Conservation (phyloP, 1,140 invertebrate species). For the Drosophila sulfurigaster region DNA sequence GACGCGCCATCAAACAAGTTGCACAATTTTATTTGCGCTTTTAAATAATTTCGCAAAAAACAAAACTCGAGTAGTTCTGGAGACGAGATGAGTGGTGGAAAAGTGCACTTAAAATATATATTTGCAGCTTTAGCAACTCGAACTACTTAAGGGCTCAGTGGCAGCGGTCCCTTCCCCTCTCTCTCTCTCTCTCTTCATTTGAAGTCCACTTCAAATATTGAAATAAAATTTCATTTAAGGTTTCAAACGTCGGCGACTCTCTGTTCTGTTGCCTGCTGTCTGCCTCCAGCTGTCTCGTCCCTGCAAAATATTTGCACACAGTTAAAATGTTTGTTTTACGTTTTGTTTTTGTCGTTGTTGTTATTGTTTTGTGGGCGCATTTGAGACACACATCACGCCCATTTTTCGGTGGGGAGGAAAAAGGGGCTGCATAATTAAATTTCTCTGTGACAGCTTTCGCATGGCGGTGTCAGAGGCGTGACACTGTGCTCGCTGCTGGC, state of each 20-base stretch:
- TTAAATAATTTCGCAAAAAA: slow-evolving; percentile 18
- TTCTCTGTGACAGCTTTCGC: slow-evolving; percentile 34
- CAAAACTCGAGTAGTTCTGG: not conserved
- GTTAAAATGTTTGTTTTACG: slow-evolving; percentile 64
- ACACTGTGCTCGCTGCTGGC: slow-evolving; percentile 12
- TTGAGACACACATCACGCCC: slow-evolving; percentile 19
- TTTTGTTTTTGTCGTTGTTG: slow-evolving; percentile 20
- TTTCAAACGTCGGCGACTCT: slow-evolving; percentile 17
- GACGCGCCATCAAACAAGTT: slow-evolving; percentile 27
- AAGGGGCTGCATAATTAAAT: slow-evolving; percentile 66
- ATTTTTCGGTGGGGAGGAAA: not conserved
- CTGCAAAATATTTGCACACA: slow-evolving; percentile 70
- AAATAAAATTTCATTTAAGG: slow-evolving; percentile 74
- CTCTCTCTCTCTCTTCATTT: not conserved
- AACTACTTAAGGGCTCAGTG: slow-evolving; percentile 43
- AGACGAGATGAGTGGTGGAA: not conserved
- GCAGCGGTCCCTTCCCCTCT: not conserved
- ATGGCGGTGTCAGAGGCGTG: slow-evolving; percentile 18
- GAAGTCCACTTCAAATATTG: slow-evolving; percentile 67
- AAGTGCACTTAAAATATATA: slow-evolving; percentile 34
- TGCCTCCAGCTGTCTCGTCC: slow-evolving; percentile 2
- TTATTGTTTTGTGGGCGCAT: slow-evolving; percentile 33
- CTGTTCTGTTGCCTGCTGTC: not conserved
- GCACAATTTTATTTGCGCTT: slow-evolving; percentile 35
- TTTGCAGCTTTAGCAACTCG: slow-evolving; percentile 57